Conservation (phyloP, 2,888 invertebrate genomes). For the Protodeltote pygarga region DNA sequence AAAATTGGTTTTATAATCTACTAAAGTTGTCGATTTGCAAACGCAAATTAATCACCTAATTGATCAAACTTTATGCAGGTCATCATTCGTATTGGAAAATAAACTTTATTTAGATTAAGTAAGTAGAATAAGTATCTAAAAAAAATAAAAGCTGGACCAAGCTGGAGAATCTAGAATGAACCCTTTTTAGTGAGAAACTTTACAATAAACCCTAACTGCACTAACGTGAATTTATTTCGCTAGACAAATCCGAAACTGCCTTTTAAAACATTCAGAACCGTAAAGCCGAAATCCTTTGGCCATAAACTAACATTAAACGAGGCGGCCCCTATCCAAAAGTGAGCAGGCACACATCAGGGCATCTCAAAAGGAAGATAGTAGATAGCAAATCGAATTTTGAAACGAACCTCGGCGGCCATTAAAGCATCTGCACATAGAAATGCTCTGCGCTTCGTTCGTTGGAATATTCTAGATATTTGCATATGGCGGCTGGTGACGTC, state of each 20-base stretch:
- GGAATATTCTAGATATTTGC: conserved; percentile 55
- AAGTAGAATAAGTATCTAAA: too few species aligned
- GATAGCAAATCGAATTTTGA: conserved; percentile 61
- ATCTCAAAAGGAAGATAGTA: conserved; percentile 52
- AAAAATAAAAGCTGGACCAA: too few species aligned
- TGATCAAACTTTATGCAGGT: too few species aligned
- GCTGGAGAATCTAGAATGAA: too few species aligned
- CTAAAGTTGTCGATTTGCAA: too few species aligned
- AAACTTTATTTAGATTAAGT: too few species aligned
- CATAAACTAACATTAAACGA: conserved; percentile 41
- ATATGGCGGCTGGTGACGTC: conserved; percentile 58
- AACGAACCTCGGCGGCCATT: conserved; percentile 59
- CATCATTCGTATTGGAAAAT: too few species aligned
- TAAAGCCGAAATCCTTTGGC: conserved; percentile 25
- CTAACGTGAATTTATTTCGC: conserved; percentile 23
- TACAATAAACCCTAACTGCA: conserved; percentile 7
- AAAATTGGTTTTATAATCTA: too few species aligned
- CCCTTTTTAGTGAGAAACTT: neutral
- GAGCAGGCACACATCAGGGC: conserved; percentile 41
- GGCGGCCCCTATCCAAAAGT: conserved; percentile 37
- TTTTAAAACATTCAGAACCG: conserved; percentile 28
- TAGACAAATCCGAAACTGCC: conserved; percentile 17
- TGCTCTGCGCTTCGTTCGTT: conserved; percentile 45
- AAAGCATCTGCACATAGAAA: conserved; percentile 61
- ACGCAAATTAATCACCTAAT: too few species aligned